Evolutionary conservation across 2,888 invertebrate species (phyloP).

Genomic region (Cerastis rubricosa): DNA sequence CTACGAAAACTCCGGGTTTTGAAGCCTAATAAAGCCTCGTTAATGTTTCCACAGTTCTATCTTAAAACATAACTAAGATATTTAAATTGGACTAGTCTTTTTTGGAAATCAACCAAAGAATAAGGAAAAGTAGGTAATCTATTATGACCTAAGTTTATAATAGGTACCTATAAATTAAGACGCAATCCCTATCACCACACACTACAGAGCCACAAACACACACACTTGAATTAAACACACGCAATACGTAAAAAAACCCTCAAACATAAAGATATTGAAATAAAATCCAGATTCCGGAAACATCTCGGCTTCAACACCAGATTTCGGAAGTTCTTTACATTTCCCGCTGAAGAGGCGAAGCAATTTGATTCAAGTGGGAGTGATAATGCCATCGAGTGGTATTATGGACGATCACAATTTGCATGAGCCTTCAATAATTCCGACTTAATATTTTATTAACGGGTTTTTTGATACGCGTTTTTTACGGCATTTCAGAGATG

Average conservation of each 20-base stretch:
- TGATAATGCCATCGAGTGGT: constrained; percentile 58
- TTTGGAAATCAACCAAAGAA: neutral
- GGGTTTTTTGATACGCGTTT: neutral
- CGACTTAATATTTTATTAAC: constrained; percentile 37
- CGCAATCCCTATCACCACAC: neutral
- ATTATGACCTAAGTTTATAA: neutral
- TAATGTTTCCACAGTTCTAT: neutral
- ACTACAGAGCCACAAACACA: neutral
- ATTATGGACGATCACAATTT: constrained; percentile 62
- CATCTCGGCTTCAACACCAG: constrained; percentile 49
- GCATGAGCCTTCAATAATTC: constrained; percentile 42
- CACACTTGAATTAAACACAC: neutral
- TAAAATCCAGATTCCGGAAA: constrained; percentile 40
- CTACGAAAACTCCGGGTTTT: too few relatives aligned
- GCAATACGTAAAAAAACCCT: neutral
- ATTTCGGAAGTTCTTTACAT: constrained; percentile 59
- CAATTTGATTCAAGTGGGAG: constrained; percentile 68
- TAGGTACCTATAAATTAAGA: neutral
- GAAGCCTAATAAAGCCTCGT: neutral
- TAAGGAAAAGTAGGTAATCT: neutral
- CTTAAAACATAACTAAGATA: neutral
- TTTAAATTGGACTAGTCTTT: neutral
- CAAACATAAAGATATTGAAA: constrained; percentile 41
- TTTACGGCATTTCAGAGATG: constrained; percentile 6
- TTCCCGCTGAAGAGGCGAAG: constrained; percentile 62